A percentile compares a stretch with the other conserved stretches of the same genome.
Conservation (phyloP, 2,888 invertebrate species). For the Epirrita christyi region DNA sequence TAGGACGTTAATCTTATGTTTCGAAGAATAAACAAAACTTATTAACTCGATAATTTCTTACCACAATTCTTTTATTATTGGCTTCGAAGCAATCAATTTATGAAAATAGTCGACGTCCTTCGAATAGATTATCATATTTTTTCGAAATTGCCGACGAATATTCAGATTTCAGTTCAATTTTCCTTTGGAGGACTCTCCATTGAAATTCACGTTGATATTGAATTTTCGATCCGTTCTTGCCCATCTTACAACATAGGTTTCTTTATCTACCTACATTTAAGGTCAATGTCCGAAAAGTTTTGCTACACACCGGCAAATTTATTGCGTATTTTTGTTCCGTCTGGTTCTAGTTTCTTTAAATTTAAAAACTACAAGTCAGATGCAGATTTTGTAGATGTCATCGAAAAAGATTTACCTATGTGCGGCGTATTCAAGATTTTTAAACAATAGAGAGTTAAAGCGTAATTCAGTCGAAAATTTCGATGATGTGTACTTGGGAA, state of each 20-base stretch:
- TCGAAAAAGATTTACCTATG: no score
- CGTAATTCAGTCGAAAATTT: no score
- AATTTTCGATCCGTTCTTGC: constrained; percentile 63
- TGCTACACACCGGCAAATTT: no score
- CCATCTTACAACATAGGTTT: constrained; percentile 31
- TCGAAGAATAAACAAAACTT: constrained; percentile 25
- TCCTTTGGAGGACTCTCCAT: constrained; percentile 70
- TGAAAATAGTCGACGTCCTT: constrained; percentile 69
- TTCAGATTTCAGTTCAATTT: constrained; percentile 78
- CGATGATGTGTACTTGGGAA: no score
- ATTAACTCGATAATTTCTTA: constrained; percentile 60
- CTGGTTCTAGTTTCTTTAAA: no score
- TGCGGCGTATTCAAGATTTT: no score
- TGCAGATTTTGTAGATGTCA: no score
- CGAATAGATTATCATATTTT: constrained; percentile 77
- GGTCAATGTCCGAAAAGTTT: no score
- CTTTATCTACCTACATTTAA: constrained; percentile 2
- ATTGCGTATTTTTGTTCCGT: no score
- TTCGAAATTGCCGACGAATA: constrained; percentile 73
- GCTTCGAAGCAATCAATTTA: constrained; percentile 72
- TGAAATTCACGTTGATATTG: constrained; percentile 75
- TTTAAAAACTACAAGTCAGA: no score
- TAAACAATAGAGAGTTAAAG: no score
- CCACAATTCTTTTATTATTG: constrained; percentile 71
- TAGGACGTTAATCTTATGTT: constrained; percentile 2